A percentile compares a stretch with the other conserved stretches of the same genome.
phyloP scores from a whole-genome alignment of 2,797 vertebrate genomes.

The Sebastes minor region DNA sequence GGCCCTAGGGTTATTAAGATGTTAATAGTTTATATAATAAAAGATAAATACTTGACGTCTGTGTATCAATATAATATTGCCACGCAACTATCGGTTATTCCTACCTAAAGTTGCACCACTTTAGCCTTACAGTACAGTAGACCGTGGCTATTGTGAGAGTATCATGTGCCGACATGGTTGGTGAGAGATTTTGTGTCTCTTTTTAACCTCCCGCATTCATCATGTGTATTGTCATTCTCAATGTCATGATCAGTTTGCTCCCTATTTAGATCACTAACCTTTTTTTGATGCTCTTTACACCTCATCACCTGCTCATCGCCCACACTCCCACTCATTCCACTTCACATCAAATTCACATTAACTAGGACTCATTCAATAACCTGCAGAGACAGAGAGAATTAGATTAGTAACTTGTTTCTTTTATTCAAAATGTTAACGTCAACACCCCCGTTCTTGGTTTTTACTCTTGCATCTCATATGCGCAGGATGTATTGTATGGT shows the following conservation, averaged over 20 bases:
- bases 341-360: not conserved
- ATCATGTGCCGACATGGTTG: not conserved
- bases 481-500: not conserved
- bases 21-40: no score
- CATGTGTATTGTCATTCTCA: not conserved
- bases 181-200: not conserved
- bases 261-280: constrained; percentile 10
- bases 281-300: constrained; percentile 1
- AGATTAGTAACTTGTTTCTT: not conserved
- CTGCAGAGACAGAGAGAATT: not conserved
- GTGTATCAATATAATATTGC: no score
- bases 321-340: not conserved
- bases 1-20: no score
- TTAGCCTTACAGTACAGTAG: not conserved
- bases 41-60: no score
- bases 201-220: not conserved
- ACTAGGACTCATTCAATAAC: not conserved
- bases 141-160: not conserved
- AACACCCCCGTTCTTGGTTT: not conserved
- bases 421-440: not conserved
- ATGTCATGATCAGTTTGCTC: not conserved
- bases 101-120: not conserved
- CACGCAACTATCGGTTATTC: not conserved
- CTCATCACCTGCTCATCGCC: not conserved
- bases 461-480: not conserved